A percentile compares a stretch with the other conserved stretches of the same genome.
phyloP scores from a whole-genome alignment of 2,888 invertebrate genomes.

The Caenorhabditis imperialis region DNA sequence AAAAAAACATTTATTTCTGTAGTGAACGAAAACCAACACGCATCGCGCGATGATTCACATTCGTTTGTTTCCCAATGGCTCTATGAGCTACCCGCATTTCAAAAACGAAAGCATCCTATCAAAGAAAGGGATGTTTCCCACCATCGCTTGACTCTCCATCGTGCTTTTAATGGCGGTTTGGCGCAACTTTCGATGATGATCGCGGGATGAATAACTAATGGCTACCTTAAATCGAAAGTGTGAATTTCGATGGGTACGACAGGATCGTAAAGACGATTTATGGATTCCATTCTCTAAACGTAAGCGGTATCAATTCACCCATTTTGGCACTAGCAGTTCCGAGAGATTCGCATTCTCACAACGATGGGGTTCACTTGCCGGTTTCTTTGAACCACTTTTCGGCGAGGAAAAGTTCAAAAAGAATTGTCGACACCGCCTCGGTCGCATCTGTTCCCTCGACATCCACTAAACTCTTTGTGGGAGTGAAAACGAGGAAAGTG shows the following conservation, averaged over 20 bases:
- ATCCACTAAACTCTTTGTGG: constrained; percentile 22
- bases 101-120: not conserved
- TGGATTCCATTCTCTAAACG: no score
- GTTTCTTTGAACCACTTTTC: constrained; percentile 27
- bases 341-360: not conserved
- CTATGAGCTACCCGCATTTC: constrained; percentile 5
- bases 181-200: constrained; percentile 15
- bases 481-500: no score
- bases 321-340: no score
- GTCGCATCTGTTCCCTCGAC: constrained; percentile 28
- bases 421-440: constrained; percentile 8
- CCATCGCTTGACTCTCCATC: not conserved
- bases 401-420: constrained; percentile 22
- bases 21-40: not conserved
- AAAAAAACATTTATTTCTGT: not conserved
- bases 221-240: constrained; percentile 3
- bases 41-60: not conserved
- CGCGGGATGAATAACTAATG: not conserved
- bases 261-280: no score
- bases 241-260: not conserved
- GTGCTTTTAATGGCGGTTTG: not conserved
- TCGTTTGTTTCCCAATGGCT: not conserved
- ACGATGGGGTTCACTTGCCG: constrained; percentile 21
- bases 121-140: not conserved
- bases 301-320: no score